Base-by-base conservation (phyloP, 1,140 invertebrate species). In the Ceratosolen solmsi region DNA sequence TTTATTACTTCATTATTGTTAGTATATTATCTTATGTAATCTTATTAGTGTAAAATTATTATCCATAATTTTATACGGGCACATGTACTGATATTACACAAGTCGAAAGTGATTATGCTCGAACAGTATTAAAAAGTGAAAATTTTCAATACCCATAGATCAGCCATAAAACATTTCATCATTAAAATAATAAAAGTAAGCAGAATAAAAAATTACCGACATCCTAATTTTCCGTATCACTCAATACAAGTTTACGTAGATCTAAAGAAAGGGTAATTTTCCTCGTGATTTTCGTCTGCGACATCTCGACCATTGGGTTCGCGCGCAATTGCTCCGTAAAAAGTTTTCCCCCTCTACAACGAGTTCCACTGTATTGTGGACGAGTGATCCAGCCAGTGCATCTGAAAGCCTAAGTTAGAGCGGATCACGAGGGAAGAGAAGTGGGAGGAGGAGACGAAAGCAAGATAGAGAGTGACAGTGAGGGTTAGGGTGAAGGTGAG, bases 311-410 rank as follows among this genome's bases (percentile, higher is more conserved):
- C 79, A 75, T 70, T 60, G 49, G 72, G 46, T 33, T 68, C 46
- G 49, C 49, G 56, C 56, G 49, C 79, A 75, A 81, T 81, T 76
- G 63, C 74, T 76, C 58, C 60, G 79, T 63, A 76, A 73, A 81
- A 81, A 81, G 79, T 81, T 80, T 80, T 20, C 51, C 38, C 77
- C 41, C 63, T 63, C 60, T 8, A 38, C 33, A 9, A 33, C 7
- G 30, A 72, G 70, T 49, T 51, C 13, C 9, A 20, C 38, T 72
- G 41, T 17, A 72, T 51, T 72, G 41, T 30, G 70, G 46, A 51
- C 49, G 27, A 54, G 17, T 54, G 46, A 51, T 22, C 13, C 41
- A 27, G 13, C 25, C 15, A 33, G 49, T 73, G 27, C 30, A 51
- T 49, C 30, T 51, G 68, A 76, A 68, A 83, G 51, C 41, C 22